phyloP scores from a whole-genome alignment of 2,113 vertebrate species.

The Xenopus laevis region DNA sequence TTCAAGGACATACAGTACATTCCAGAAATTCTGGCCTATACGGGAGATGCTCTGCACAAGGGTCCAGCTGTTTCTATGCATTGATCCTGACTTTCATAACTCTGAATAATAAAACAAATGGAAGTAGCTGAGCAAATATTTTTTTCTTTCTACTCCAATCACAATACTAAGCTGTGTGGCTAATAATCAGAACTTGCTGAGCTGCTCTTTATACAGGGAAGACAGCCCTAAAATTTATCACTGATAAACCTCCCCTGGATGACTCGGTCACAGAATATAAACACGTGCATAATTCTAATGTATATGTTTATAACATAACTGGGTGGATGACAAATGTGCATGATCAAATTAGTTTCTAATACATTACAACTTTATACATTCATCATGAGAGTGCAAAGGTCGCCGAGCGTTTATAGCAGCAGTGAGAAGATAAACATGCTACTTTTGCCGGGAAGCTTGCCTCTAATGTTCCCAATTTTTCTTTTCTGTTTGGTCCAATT shows the following conservation, averaged over 20 bases:
- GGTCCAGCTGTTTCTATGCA: no score
- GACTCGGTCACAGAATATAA: conserved; percentile 39
- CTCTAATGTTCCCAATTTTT: conserved; percentile 39
- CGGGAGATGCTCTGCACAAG: no score
- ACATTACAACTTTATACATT: conserved; percentile 44
- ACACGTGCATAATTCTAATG: conserved; percentile 39
- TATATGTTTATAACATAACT: conserved; percentile 46
- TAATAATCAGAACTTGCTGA: background rate
- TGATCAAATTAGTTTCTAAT: conserved; percentile 43
- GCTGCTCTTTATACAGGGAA: conserved; percentile 17
- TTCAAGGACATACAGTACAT: no score
- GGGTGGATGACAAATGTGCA: conserved; percentile 36
- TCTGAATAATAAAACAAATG: no score
- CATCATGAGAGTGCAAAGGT: conserved; percentile 35
- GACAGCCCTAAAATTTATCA: conserved; percentile 19
- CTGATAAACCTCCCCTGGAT: conserved; percentile 32
- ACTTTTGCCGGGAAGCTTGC: conserved; percentile 30
- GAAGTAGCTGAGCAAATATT: no score
- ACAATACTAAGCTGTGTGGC: background rate
- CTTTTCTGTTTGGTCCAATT: conserved; percentile 16
- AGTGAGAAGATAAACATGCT: conserved; percentile 44
- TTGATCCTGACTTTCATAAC: no score
- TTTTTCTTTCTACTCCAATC: background rate
- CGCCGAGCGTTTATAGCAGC: conserved; percentile 33
- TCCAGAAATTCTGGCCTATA: no score